phyloP scores from a whole-genome alignment of 2,113 vertebrate species.

The Odocoileus virginianus region DNA sequence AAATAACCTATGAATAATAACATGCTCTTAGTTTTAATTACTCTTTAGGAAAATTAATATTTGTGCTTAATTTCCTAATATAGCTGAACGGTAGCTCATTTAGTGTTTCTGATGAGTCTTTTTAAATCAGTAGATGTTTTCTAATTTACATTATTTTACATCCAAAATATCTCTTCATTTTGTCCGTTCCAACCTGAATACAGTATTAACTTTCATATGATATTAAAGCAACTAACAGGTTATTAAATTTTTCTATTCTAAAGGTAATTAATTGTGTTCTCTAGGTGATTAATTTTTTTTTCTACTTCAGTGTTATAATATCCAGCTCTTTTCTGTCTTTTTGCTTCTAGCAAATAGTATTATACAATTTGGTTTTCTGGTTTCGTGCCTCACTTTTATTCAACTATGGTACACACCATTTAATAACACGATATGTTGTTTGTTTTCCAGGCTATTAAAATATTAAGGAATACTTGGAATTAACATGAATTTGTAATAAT shows the following conservation, averaged over 20 bases:
- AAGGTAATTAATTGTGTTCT: neutral
- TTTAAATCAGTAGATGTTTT: neutral
- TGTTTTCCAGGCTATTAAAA: neutral
- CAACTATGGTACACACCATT: neutral
- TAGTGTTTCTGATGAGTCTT: neutral
- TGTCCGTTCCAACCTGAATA: neutral
- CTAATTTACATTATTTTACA: neutral
- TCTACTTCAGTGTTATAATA: neutral
- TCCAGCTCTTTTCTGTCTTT: neutral
- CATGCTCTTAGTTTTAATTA: neutral
- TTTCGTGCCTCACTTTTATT: neutral
- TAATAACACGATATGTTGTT: neutral
- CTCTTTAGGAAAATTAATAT: neutral
- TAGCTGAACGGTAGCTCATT: neutral
- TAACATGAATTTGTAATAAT: neutral
- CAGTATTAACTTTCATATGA: neutral
- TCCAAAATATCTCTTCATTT: neutral
- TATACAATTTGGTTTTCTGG: neutral
- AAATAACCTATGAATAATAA: neutral
- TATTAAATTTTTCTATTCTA: neutral
- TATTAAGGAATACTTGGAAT: neutral
- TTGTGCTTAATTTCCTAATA: neutral
- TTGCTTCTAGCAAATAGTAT: neutral
- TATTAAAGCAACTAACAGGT: neutral
- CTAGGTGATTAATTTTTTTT: neutral